Evolutionary conservation across 2,888 invertebrate species (phyloP), one percentile per base, ranked within the genome.

Genomic region (Gandaritis pyraliata): DNA sequence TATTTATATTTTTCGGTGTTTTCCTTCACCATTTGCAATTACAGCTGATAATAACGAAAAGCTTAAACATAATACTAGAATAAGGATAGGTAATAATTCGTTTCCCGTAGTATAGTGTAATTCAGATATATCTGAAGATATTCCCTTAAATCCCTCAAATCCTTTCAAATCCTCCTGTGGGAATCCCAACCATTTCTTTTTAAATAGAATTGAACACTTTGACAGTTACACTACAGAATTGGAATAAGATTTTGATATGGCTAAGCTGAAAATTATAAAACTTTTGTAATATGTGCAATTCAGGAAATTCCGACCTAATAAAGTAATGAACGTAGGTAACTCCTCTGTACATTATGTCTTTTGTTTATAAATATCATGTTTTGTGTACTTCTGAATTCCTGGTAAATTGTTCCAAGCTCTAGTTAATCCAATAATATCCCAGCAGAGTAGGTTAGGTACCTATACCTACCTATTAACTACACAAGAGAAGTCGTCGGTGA

Each of bases 181-280:
- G 12, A 16, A 45, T 18, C 23, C 47, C 29, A 23, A 15, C 47
- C 47, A 47, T 47, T 47, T 30, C 41, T 16, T 47, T 41, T 49
- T 18, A 54, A 33, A 49, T 41, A 49, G 49, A 48, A 56, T 49
- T 56, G 39, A 48, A 56, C 46, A 41, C 33, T 49, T 41, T 56
- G 30, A 30, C 23, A 16, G 16, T 10, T 56, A 13, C 41, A 56
- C 48, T 49, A 30, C 23, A 48, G 16, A 18, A 56, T 43, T 48
- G 48, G 41, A 56, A 41, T 47, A 47, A 47, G 45, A 15, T 1
- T 43, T 15, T n/a, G 16, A 18, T 45, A 54, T 23, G 47, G 10
- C 18, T 38, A 38, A 11, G 18, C n/a, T n/a, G n/a, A n/a, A n/a
- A n/a, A n/a, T n/a, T n/a, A n/a, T n/a, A n/a, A n/a, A n/a, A n/a